Evolutionary conservation across 2,888 invertebrate genomes (phyloP).

Genomic region (Sympetrum striolatum): DNA sequence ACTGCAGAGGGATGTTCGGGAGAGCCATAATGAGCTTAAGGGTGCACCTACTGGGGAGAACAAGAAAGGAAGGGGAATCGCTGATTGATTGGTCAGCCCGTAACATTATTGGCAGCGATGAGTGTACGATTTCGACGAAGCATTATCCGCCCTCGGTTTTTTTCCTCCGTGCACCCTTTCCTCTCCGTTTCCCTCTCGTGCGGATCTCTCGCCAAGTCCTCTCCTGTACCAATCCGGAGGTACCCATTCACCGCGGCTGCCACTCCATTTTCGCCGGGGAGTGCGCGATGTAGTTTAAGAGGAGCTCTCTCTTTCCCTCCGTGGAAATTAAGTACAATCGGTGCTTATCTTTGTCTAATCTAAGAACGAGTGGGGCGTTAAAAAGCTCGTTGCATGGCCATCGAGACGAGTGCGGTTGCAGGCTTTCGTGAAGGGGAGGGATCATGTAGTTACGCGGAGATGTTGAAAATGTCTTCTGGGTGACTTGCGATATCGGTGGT

Average conservation of each 20-base stretch:
- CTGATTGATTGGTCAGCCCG: neutral
- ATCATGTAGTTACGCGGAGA: neutral
- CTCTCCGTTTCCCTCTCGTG: no score
- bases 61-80: neutral
- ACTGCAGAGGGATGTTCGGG: neutral
- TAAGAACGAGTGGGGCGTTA: neutral
- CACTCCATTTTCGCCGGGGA: neutral
- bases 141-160: neutral
- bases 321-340: constrained; percentile 29
- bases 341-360: constrained; percentile 24
- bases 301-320: neutral
- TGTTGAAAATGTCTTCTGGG: neutral
- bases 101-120: neutral
- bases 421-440: neutral
- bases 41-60: neutral
- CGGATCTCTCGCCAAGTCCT: neutral
- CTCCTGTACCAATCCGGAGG: neutral
- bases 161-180: neutral
- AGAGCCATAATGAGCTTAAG: neutral
- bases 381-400: neutral
- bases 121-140: neutral
- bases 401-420: neutral
- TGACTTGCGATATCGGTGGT: neutral
- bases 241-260: neutral
- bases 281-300: neutral